Percentiles rank a stretch among this genome's conserved stretches.
Conservation (phyloP, 2,888 invertebrate genomes). For the Linnaemya vulpina region DNA sequence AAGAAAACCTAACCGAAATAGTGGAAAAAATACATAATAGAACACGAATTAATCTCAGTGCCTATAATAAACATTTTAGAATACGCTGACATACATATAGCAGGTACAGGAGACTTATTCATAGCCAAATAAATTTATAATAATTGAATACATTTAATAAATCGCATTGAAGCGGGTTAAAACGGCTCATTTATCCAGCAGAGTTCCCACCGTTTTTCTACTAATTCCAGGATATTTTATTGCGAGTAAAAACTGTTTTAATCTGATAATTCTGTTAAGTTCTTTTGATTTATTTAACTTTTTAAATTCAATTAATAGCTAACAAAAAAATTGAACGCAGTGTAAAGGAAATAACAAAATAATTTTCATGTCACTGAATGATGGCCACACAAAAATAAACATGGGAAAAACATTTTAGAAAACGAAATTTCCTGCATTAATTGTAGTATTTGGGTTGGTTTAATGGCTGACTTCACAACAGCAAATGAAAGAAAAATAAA, state of each 20-base stretch:
- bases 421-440: slow-evolving; percentile 33
- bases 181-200: too few relatives aligned
- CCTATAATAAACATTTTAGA: too few relatives aligned
- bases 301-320: slow-evolving; percentile 6
- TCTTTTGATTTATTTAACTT: not conserved
- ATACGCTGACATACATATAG: too few relatives aligned
- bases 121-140: too few relatives aligned
- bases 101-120: too few relatives aligned
- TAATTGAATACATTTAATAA: too few relatives aligned
- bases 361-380: slow-evolving; percentile 62
- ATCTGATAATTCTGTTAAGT: slow-evolving; percentile 12
- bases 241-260: not conserved
- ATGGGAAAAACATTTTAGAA: not conserved
- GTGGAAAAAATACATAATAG: too few relatives aligned
- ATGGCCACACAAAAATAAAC: slow-evolving; percentile 37
- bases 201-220: not conserved
- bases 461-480: slow-evolving; percentile 14
- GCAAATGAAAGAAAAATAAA: slow-evolving; percentile 52
- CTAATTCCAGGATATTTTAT: not conserved
- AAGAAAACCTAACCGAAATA: too few relatives aligned
- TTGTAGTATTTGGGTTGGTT: slow-evolving; percentile 21
- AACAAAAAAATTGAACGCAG: slow-evolving; percentile 24
- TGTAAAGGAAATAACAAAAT: slow-evolving; percentile 68
- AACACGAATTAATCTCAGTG: too few relatives aligned
- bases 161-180: too few relatives aligned